Evolutionary conservation across 1,140 invertebrate genomes (phyloP).

Genomic region (Cotesia chilonis): DNA sequence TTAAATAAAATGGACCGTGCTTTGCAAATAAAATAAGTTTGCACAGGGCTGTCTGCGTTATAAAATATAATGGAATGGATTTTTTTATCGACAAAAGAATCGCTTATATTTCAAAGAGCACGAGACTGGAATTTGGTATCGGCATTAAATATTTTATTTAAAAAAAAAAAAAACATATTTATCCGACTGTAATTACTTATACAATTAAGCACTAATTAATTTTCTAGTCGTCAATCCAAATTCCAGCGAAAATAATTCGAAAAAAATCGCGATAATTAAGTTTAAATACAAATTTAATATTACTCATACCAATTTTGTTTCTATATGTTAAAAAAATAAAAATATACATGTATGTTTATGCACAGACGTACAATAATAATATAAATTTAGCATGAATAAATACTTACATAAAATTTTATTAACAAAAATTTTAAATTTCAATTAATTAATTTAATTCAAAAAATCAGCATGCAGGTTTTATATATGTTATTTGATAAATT

Average conservation of each 20-base stretch:
- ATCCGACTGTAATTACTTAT: not conserved
- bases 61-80: slow-evolving; percentile 60
- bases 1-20: slow-evolving; percentile 53
- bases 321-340: too few relatives aligned
- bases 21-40: slow-evolving; percentile 59
- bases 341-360: too few relatives aligned
- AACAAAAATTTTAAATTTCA: too few relatives aligned
- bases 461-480: not conserved
- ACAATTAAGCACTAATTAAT: slow-evolving; percentile 13
- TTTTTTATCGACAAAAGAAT: slow-evolving; percentile 51
- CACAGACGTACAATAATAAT: not conserved
- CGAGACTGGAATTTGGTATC: slow-evolving; percentile 62
- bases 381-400: slow-evolving; percentile 4
- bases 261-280: slow-evolving; percentile 6
- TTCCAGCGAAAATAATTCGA: slow-evolving; percentile 45
- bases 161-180: too few relatives aligned
- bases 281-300: not conserved
- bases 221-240: slow-evolving; percentile 42
- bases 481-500: not conserved
- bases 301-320: too few relatives aligned
- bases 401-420: not conserved
- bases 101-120: slow-evolving; percentile 67
- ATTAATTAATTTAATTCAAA: too few relatives aligned
- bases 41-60: slow-evolving; percentile 59
- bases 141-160: not conserved